These are phyloP conservation scores for Ephialtes manifestator DNA, from an alignment of 2,888 invertebrate genomes.

Conservation along the genomic window DNA sequence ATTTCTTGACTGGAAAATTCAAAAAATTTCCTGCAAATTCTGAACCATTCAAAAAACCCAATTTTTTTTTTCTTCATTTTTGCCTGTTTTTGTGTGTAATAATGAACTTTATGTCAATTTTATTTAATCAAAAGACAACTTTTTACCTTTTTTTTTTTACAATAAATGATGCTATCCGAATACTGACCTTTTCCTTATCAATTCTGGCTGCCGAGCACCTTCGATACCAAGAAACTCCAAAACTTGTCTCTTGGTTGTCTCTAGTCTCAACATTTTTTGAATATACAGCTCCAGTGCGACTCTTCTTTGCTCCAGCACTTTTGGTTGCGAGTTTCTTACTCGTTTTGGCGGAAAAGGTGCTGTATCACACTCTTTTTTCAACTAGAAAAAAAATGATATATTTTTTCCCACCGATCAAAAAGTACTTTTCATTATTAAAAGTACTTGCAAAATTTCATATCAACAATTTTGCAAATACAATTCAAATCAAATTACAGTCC, in stretches of 20 bases:
- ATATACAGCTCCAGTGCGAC: constrained; percentile 87
- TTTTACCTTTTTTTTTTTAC: neutral
- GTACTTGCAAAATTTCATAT: too few species aligned
- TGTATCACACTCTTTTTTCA: constrained; percentile 87
- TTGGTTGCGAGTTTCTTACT: constrained; percentile 87
- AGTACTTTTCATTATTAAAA: too few species aligned
- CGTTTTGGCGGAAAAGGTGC: constrained; percentile 88
- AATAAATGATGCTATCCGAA: neutral
- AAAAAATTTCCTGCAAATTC: too few species aligned
- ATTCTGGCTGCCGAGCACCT: constrained; percentile 58
- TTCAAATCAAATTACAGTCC: too few species aligned
- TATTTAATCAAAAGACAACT: too few species aligned
- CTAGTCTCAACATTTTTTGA: constrained; percentile 86
- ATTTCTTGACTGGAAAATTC: too few species aligned
- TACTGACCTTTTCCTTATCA: constrained; percentile 53
- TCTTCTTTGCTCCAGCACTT: constrained; percentile 88
- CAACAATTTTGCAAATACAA: too few species aligned
- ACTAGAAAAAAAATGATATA: constrained; percentile 82
- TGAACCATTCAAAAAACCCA: too few species aligned
- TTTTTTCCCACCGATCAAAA: too few species aligned
- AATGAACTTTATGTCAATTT: too few species aligned
- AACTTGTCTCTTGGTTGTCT: constrained; percentile 85
- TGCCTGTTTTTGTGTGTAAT: too few species aligned
- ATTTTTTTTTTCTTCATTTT: too few species aligned
- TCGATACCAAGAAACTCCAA: constrained; percentile 86